Evolutionary conservation across 2,797 vertebrate genomes (phyloP).

Genomic region (Moxostoma hubbsi): DNA sequence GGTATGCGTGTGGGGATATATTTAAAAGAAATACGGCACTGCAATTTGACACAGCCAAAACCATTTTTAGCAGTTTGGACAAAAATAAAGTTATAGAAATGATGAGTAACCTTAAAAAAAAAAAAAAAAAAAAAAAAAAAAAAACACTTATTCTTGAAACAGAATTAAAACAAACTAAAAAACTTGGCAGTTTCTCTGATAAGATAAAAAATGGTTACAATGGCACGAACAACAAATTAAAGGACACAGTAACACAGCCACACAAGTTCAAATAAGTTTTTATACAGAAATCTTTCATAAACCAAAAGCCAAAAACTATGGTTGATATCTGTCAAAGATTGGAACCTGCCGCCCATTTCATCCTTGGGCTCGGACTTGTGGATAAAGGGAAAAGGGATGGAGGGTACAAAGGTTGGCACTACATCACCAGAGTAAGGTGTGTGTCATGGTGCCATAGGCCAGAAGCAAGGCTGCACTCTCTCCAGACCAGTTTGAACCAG

Average conservation of each 20-base stretch:
- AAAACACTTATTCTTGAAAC: conserved; percentile 50
- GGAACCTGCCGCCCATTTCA: conserved; percentile 58
- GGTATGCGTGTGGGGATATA: neutral
- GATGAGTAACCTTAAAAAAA: conserved; percentile 46
- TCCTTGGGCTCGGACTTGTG: conserved; percentile 40
- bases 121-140: conserved; percentile 6
- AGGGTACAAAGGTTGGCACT: conserved; percentile 73
- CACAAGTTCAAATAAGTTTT: conserved; percentile 60
- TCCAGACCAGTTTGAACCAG: conserved; percentile 53
- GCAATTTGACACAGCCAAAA: conserved; percentile 3
- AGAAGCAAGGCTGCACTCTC: conserved; percentile 32
- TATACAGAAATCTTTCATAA: conserved; percentile 56
- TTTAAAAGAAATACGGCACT: neutral
- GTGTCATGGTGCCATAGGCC: conserved; percentile 67
- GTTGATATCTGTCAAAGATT: conserved; percentile 64
- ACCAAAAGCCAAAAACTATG: conserved; percentile 59
- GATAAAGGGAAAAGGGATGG: conserved; percentile 44
- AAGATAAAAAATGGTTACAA: conserved; percentile 64
- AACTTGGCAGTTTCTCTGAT: conserved; percentile 57
- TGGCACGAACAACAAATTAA: conserved; percentile 74
- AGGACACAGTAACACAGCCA: conserved; percentile 41
- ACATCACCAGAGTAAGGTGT: conserved; percentile 72
- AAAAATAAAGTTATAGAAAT: conserved; percentile 58
- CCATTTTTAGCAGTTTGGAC: conserved; percentile 28
- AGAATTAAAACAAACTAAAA: conserved; percentile 61